A percentile compares a stretch with the other conserved stretches of the same genome.
Evolutionary conservation across 35 echinoderm and acorn worm species (phyloP).

Genomic region (Strongylocentrotus purpuratus): DNA sequence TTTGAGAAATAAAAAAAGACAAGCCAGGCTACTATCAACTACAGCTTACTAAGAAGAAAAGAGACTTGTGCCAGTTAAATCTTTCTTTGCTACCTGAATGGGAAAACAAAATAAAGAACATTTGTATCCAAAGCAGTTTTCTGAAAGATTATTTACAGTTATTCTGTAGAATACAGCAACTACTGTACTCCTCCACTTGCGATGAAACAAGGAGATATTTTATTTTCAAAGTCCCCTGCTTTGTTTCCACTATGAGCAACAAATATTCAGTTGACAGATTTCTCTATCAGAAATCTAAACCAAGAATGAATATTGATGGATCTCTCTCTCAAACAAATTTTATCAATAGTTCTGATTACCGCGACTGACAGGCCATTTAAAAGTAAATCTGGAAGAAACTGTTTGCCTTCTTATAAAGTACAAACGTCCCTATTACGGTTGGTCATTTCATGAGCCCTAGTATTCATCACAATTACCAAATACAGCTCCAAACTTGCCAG

Average conservation of each 20-base stretch:
- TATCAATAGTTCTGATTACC: constrained; percentile 38
- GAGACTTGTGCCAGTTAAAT: neutral
- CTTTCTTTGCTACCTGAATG: neutral
- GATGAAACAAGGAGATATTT: neutral
- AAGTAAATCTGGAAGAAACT: constrained; percentile 32
- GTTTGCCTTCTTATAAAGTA: constrained; percentile 34
- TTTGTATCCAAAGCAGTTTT: neutral
- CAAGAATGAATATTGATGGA: constrained; percentile 39
- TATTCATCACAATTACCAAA: constrained; percentile 48
- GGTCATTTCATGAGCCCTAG: neutral
- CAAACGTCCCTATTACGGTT: constrained; percentile 30
- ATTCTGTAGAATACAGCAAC: neutral
- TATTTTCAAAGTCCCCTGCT: neutral
- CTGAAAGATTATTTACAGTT: neutral
- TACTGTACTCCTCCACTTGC: neutral
- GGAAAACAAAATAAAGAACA: neutral
- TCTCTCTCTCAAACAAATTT: constrained; percentile 38
- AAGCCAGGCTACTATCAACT: neutral
- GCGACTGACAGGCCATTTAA: constrained; percentile 40
- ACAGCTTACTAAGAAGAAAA: neutral
- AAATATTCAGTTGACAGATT: constrained; percentile 33
- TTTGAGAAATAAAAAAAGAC: neutral
- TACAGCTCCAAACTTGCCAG: neutral
- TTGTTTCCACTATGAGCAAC: neutral
- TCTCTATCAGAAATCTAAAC: neutral